Evolutionary conservation across 2,888 invertebrate genomes (phyloP).

Genomic region (Apodemia hepburni): DNA sequence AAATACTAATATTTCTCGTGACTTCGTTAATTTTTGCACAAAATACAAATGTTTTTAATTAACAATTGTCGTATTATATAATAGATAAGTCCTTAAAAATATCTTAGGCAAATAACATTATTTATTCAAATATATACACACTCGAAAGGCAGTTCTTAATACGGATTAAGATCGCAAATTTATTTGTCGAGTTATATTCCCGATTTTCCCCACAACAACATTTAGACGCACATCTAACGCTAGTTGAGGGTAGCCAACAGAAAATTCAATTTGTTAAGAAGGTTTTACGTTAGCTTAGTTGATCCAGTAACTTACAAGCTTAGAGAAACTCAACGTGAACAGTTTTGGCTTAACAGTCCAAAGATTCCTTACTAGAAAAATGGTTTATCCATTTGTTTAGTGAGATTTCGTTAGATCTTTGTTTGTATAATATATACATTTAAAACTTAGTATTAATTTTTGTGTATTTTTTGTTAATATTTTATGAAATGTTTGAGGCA

Average conservation of each 20-base stretch:
- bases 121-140: too few relatives aligned
- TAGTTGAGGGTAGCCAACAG: slow-evolving; percentile 11
- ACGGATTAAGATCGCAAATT: not conserved
- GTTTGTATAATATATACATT: not conserved
- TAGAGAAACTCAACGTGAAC: slow-evolving; percentile 8
- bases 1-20: too few relatives aligned
- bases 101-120: too few relatives aligned
- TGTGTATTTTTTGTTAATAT: not conserved
- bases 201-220: not conserved
- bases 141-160: too few relatives aligned
- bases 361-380: slow-evolving; percentile 10
- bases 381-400: slow-evolving; percentile 4
- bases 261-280: slow-evolving; percentile 15
- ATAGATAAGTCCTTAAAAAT: too few relatives aligned
- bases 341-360: slow-evolving; percentile 9
- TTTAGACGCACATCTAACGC: slow-evolving; percentile 9
- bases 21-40: too few relatives aligned
- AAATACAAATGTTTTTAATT: too few relatives aligned
- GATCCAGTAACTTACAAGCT: slow-evolving; percentile 13
- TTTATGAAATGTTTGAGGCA: too few relatives aligned
- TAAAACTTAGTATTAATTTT: not conserved
- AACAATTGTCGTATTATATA: too few relatives aligned
- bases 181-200: not conserved
- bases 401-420: not conserved
- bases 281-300: slow-evolving; percentile 12